phyloP scores from a whole-genome alignment of 1,140 invertebrate genomes.

The Sarcophaga peregrina region DNA sequence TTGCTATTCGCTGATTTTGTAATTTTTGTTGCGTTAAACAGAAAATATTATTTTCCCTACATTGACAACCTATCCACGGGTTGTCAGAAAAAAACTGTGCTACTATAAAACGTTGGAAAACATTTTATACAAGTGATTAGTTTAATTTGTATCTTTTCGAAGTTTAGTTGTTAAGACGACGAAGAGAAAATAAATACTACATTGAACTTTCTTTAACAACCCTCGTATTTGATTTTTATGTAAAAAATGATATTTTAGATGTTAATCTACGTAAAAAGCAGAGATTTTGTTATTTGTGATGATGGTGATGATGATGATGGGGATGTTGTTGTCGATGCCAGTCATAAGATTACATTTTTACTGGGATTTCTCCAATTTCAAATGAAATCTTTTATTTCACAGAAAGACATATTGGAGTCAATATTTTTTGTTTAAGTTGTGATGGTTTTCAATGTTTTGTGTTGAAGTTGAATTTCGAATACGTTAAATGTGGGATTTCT shows the following conservation, averaged over 20 bases:
- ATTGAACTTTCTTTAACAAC: not conserved
- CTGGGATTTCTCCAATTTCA: not conserved
- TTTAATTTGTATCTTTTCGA: no score
- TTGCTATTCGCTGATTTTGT: not conserved
- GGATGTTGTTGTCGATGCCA: conserved; percentile 1
- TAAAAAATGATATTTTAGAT: no score
- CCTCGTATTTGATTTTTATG: not conserved
- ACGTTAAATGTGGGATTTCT: not conserved
- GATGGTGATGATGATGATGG: not conserved
- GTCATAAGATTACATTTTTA: conserved; percentile 21
- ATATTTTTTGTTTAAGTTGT: not conserved
- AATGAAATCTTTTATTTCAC: not conserved
- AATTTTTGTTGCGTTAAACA: not conserved
- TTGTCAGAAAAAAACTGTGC: not conserved
- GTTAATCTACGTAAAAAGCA: not conserved
- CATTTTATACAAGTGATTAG: no score
- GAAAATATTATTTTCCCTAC: conserved; percentile 25
- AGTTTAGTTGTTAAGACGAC: no score
- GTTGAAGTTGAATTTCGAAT: not conserved
- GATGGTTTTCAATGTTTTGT: not conserved
- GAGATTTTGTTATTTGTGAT: not conserved
- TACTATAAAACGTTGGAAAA: not conserved
- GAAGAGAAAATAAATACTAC: no score
- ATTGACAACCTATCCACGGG: conserved; percentile 15
- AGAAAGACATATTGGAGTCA: not conserved